Conservation (phyloP, 1,140 invertebrate genomes). For the Panonychus citri region DNA sequence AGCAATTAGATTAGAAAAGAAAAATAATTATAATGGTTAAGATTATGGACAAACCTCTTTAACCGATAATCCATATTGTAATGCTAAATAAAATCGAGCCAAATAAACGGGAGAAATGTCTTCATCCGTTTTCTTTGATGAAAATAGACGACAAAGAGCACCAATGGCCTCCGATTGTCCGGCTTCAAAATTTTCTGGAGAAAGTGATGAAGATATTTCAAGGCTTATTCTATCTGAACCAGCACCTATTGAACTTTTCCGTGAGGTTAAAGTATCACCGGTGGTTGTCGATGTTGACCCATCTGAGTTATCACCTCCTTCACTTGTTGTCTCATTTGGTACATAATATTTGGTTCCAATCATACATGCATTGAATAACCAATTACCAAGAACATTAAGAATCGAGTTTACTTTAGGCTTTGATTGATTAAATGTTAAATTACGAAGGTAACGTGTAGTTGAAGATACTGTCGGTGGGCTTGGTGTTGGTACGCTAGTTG, state of each 20-base stretch:
- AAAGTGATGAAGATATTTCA: conserved; percentile 14
- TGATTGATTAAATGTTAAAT: conserved; percentile 13
- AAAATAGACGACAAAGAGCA: conserved; percentile 79
- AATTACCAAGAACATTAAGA: conserved; percentile 80
- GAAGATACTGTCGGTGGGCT: not conserved
- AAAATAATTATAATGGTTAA: not conserved
- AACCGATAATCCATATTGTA: conserved; percentile 50
- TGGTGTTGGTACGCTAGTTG: not conserved
- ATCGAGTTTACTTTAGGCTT: conserved; percentile 78
- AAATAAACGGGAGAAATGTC: conserved; percentile 80
- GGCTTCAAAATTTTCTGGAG: conserved; percentile 29
- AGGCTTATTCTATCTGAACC: not conserved
- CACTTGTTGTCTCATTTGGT: not conserved
- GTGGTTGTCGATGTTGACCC: not conserved
- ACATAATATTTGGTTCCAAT: conserved; percentile 37
- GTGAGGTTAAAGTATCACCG: not conserved
- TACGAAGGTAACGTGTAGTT: not conserved
- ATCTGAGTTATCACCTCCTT: not conserved
- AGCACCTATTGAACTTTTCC: not conserved
- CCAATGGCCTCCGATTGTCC: conserved; percentile 87
- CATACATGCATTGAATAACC: conserved; percentile 84
- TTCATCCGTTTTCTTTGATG: conserved; percentile 84
- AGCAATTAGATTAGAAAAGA: conserved; percentile 7
- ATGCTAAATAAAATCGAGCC: conserved; percentile 72
- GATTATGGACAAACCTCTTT: conserved; percentile 2